Base-by-base conservation (phyloP, 1,140 invertebrate genomes). In the Musca vetustissima region DNA sequence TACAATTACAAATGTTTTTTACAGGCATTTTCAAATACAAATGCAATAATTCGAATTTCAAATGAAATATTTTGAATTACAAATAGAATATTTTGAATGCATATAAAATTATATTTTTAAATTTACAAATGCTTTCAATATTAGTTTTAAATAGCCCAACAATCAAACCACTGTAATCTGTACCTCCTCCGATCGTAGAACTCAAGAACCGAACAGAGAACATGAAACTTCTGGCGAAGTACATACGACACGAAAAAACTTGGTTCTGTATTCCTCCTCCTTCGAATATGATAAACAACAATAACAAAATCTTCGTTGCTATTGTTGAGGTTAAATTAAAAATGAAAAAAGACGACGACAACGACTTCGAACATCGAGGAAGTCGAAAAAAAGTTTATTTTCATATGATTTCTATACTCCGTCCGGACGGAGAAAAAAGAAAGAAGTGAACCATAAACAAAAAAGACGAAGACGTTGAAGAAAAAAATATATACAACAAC, bases 311-410 rank as follows among this genome's bases (percentile, higher is more conserved):
- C 36, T 61, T 43, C 19, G 36, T 43, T 36, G 0, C 28, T 57
- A 28, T 57, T 28, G 2, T 59, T 61, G n/a, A 36, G 25, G 28
- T 32, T 61, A 61, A 61, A 61, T 61, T 61, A 61, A 32, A 21
- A 36, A 43, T 61, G 57, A 17, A 61, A 36, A 13, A 43, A 43
- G 11, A 43, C 28, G 28, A 52, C 49, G 17, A 61, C 32, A 11
- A 43, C 17, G 36, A 43, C n/a, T n/a, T n/a, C n/a, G n/a, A n/a
- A n/a, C n/a, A n/a, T n/a, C n/a, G n/a, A n/a, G 57, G 57, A 61
- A 61, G 57, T 61, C 19, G 57, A 61, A 61, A 61, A n/a, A 61
- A 61, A 61, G 19, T 19, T 52, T 52, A 28, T 9, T 14, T 43
- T 36, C 28, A 28, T 43, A 36, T 61, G 15, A 24, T 59, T n/a